Evolutionary conservation across 2,797 vertebrate species (phyloP).

Genomic region (Darevskia mixta): DNA sequence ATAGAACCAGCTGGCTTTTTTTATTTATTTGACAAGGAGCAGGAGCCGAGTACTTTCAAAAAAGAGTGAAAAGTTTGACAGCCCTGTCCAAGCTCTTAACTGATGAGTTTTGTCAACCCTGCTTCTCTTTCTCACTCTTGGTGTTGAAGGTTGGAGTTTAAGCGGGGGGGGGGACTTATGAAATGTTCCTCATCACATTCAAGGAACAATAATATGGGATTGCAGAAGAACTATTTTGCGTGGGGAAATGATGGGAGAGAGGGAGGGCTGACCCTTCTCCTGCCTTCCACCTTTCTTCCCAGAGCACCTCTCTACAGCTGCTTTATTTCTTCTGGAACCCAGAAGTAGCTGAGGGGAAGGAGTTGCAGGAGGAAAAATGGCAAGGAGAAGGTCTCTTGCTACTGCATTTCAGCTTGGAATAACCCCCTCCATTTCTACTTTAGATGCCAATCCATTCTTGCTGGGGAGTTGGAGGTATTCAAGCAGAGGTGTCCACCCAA

Average conservation of each 20-base stretch:
- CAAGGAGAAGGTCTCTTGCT: not conserved
- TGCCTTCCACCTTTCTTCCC: not conserved
- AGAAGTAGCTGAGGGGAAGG: not conserved
- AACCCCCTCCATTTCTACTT: not conserved
- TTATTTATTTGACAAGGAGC: conserved; percentile 14
- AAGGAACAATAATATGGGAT: not conserved
- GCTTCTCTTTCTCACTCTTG: not conserved
- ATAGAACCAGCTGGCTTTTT: not conserved
- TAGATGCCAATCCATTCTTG: too few species aligned
- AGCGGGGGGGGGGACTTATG: not conserved
- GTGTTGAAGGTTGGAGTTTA: not conserved
- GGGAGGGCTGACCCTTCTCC: not conserved
- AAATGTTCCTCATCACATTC: not conserved
- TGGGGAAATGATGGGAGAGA: not conserved
- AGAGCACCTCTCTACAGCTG: not conserved
- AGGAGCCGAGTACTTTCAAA: not conserved
- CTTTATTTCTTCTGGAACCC: not conserved
- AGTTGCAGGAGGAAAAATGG: not conserved
- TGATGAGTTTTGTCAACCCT: not conserved
- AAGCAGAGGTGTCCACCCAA: too few species aligned
- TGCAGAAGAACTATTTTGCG: not conserved
- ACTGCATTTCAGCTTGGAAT: not conserved
- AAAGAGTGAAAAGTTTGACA: conserved; percentile 26
- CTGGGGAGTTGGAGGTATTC: too few species aligned
- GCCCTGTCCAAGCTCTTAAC: not conserved